These are phyloP conservation scores for Piprites chloris DNA, from an alignment of 2,113 vertebrate species.

Conservation along the genomic window DNA sequence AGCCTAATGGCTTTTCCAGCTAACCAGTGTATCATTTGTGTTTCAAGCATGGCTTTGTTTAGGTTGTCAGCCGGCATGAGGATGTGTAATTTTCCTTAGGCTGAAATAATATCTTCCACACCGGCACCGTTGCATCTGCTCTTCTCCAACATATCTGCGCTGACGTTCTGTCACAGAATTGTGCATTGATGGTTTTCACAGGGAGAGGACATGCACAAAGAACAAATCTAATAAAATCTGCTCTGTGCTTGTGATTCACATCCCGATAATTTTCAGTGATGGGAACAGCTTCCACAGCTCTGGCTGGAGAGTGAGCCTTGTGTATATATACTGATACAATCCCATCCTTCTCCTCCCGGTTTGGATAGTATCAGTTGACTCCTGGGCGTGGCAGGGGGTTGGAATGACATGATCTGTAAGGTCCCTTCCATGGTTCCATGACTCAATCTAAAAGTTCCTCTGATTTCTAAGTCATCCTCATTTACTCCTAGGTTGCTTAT, in stretches of 20 bases:
- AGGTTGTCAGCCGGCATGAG: slow-evolving; percentile 49
- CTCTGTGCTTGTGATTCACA: not conserved
- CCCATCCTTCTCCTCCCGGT: fast-evolving
- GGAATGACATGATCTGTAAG: not conserved
- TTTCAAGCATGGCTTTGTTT: slow-evolving; percentile 55
- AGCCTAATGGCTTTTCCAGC: slow-evolving; percentile 20
- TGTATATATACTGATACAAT: not conserved
- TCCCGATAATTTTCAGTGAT: not conserved
- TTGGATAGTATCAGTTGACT: not conserved
- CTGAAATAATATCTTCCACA: not conserved
- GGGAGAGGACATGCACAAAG: not conserved
- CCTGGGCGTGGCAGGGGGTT: not conserved
- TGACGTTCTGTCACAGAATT: slow-evolving; percentile 8
- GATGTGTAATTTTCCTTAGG: slow-evolving; percentile 55
- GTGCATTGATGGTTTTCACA: not conserved
- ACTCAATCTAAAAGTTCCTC: not conserved
- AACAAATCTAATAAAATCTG: not conserved
- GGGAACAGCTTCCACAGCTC: not conserved
- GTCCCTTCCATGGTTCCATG: not conserved
- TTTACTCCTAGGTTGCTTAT: slow-evolving; percentile 1
- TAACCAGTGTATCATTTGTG: slow-evolving; percentile 12
- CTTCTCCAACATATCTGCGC: not conserved
- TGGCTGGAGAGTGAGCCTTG: fast-evolving
- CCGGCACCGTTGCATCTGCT: not conserved
- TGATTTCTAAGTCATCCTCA: not conserved